phyloP scores from a whole-genome alignment of 1,140 invertebrate species.

The Aphelinus atriplicis region DNA sequence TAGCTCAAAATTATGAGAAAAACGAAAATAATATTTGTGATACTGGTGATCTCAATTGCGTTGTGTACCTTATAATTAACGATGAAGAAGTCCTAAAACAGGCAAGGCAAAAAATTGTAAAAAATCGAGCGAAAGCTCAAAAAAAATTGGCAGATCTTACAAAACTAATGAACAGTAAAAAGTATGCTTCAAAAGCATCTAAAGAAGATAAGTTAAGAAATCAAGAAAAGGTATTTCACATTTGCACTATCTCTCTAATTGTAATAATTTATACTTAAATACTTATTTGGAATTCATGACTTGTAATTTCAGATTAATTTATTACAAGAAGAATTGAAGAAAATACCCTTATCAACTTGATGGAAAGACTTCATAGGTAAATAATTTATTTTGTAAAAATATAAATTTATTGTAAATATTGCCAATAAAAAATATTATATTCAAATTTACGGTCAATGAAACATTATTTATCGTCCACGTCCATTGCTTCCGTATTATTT shows the following conservation, averaged over 20 bases:
- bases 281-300: conserved; percentile 3
- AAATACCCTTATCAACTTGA: conserved; percentile 36
- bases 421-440: conserved; percentile 27
- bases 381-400: conserved; percentile 22
- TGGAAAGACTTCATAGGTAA: neutral
- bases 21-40: conserved; percentile 44
- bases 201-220: conserved; percentile 25
- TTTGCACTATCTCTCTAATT: neutral
- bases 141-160: conserved; percentile 38
- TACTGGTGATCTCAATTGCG: conserved; percentile 44
- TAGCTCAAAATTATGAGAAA: conserved; percentile 41
- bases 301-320: conserved; percentile 27
- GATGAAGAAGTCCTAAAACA: conserved; percentile 38
- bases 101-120: conserved; percentile 52
- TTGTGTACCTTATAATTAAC: conserved; percentile 50
- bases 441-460: conserved; percentile 2
- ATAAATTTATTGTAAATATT: conserved; percentile 35
- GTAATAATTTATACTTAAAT: conserved; percentile 10
- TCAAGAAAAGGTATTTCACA: conserved; percentile 5
- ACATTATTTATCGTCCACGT: conserved; percentile 49
- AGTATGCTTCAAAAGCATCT: conserved; percentile 30
- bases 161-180: conserved; percentile 19
- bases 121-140: conserved; percentile 44
- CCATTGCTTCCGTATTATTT: conserved; percentile 56
- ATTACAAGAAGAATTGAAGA: conserved; percentile 42